phyloP scores from a whole-genome alignment of 2,888 invertebrate genomes.

The Synergus japonicus region DNA sequence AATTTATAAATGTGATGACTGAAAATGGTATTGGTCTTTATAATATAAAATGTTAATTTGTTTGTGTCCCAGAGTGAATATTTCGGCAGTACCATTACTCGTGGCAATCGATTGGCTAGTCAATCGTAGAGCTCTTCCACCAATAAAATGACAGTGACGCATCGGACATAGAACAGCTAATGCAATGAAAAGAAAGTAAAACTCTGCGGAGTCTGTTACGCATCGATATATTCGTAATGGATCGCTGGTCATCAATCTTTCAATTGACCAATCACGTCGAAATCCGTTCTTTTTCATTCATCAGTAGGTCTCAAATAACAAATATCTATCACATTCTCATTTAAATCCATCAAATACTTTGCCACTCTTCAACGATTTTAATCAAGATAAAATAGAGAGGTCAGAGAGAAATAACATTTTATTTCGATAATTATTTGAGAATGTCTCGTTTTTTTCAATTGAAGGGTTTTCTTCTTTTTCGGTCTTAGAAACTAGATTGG shows the following conservation, averaged over 20 bases:
- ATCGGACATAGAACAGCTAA: conserved; percentile 59
- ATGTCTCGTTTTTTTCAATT: no score
- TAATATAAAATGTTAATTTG: not conserved
- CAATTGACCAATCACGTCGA: not conserved
- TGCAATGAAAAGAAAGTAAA: conserved; percentile 60
- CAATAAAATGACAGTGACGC: conserved; percentile 63
- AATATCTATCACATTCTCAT: not conserved
- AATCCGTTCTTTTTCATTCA: not conserved
- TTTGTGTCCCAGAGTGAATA: conserved; percentile 8
- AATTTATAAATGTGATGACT: no score
- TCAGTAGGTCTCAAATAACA: not conserved
- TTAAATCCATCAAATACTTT: not conserved
- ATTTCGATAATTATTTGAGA: no score
- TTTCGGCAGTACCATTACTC: conserved; percentile 45
- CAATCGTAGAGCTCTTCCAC: conserved; percentile 57
- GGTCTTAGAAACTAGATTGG: no score
- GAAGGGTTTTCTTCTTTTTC: no score
- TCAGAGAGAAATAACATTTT: no score
- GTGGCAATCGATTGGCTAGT: conserved; percentile 52
- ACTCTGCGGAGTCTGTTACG: conserved; percentile 22
- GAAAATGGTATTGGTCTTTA: no score
- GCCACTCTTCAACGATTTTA: not conserved
- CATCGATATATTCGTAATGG: conserved; percentile 29
- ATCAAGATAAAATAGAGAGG: not conserved
- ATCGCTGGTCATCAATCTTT: conserved; percentile 26